Evolutionary conservation across 2,888 invertebrate species (phyloP).

Genomic region (Drosophila bunnanda): DNA sequence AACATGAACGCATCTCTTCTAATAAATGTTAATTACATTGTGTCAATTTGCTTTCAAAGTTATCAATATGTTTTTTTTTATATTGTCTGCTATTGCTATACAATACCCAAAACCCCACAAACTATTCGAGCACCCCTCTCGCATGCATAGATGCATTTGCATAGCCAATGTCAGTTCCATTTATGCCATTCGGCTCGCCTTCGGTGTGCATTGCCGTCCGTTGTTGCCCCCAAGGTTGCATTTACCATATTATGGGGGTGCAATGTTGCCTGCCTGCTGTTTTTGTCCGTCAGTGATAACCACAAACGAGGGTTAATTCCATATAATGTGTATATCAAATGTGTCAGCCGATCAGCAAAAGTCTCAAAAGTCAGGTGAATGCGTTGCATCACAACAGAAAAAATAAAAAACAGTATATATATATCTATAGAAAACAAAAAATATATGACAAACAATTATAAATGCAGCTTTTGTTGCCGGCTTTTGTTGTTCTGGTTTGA

Average conservation of each 20-base stretch:
- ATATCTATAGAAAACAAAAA: neutral
- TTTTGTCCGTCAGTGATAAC: constrained; percentile 40
- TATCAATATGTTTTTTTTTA: neutral
- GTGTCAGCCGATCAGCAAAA: constrained; percentile 16
- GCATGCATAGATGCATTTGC: constrained; percentile 51
- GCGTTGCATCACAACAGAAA: constrained; percentile 36
- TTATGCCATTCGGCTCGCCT: constrained; percentile 59
- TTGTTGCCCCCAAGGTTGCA: constrained; percentile 62
- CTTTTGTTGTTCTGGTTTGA: constrained; percentile 30
- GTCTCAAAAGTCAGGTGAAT: constrained; percentile 12
- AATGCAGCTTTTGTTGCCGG: constrained; percentile 17
- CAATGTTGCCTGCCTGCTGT: constrained; percentile 51
- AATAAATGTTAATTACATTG: neutral
- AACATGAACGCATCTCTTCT: neutral
- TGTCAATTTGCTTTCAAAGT: neutral
- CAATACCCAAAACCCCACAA: neutral
- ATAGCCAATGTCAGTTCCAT: constrained; percentile 59
- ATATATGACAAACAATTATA: constrained; percentile 33
- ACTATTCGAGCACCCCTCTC: constrained; percentile 27
- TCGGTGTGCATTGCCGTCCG: constrained; percentile 42
- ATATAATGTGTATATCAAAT: constrained; percentile 43
- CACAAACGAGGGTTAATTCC: constrained; percentile 44
- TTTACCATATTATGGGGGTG: constrained; percentile 69
- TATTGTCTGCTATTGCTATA: neutral
- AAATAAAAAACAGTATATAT: neutral